A percentile compares a stretch with the other conserved stretches of the same genome.
phyloP scores from a whole-genome alignment of 2,113 vertebrate genomes.

The Verasper variegatus region DNA sequence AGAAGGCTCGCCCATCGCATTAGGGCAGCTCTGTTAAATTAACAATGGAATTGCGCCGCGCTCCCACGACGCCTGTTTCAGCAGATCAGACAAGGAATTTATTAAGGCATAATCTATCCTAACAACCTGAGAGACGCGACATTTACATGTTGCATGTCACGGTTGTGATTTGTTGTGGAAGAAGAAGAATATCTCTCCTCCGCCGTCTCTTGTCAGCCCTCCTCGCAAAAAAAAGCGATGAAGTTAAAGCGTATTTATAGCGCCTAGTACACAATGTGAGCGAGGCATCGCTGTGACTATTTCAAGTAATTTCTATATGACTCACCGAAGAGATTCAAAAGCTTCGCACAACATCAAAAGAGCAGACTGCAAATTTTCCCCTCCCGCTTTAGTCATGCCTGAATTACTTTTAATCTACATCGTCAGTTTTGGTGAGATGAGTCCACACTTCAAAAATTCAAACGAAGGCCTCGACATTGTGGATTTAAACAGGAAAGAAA shows the following conservation, averaged over 20 bases:
- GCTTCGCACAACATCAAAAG: slow-evolving; percentile 58
- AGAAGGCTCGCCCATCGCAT: slow-evolving; percentile 54
- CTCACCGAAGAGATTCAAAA: slow-evolving; percentile 68
- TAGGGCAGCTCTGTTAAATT: slow-evolving; percentile 44
- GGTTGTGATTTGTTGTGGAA: slow-evolving; percentile 41
- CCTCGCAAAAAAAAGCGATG: neutral
- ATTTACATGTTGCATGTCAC: slow-evolving; percentile 29
- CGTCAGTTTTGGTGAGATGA: slow-evolving; percentile 23
- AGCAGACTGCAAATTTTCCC: slow-evolving; percentile 37
- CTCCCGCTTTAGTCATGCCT: slow-evolving; percentile 59
- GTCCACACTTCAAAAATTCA: slow-evolving; percentile 43
- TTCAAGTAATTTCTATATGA: slow-evolving; percentile 72
- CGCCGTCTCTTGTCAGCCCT: slow-evolving; percentile 7
- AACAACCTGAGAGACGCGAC: slow-evolving; percentile 52
- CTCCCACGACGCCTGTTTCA: slow-evolving; percentile 58
- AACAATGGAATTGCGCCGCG: slow-evolving; percentile 45
- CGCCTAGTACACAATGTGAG: slow-evolving; percentile 49
- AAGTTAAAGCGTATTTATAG: slow-evolving; percentile 58
- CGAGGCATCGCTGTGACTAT: slow-evolving; percentile 49
- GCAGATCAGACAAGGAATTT: slow-evolving; percentile 62
- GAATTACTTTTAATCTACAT: slow-evolving; percentile 59
- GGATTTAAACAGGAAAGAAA: slow-evolving; percentile 36
- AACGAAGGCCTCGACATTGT: slow-evolving; percentile 39
- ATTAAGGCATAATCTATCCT: slow-evolving; percentile 54
- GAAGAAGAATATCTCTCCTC: slow-evolving; percentile 7